Percentiles rank a stretch among this genome's conserved stretches.
These are phyloP conservation scores for Macrosoma leucophasiata DNA, from an alignment of 2,888 invertebrate species.

Conservation along the genomic window DNA sequence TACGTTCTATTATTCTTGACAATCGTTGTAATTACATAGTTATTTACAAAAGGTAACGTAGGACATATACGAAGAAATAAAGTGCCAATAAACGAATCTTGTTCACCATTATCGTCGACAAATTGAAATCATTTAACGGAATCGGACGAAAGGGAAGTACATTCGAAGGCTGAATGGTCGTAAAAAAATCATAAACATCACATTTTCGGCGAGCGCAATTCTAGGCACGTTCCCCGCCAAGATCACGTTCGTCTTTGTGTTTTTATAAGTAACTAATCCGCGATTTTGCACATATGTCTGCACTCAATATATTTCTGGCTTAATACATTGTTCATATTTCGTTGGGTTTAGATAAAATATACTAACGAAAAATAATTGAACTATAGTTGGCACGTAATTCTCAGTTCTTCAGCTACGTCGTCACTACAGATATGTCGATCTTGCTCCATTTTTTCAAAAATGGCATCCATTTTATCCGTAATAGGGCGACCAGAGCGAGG, in stretches of 20 bases:
- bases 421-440: not conserved
- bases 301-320: conserved; percentile 47
- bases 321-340: conserved; percentile 56
- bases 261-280: conserved; percentile 49
- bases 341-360: conserved; percentile 37
- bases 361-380: conserved; percentile 55
- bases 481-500: not conserved
- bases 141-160: conserved; percentile 26
- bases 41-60: too few relatives aligned
- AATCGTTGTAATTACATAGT: too few relatives aligned
- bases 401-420: conserved; percentile 4
- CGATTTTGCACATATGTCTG: conserved; percentile 32
- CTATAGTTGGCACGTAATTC: conserved; percentile 8
- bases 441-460: not conserved
- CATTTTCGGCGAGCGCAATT: conserved; percentile 37
- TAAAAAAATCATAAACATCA: conserved; percentile 53
- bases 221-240: conserved; percentile 43
- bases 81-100: too few relatives aligned
- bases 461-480: not conserved
- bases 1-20: too few relatives aligned
- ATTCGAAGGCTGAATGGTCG: conserved; percentile 32
- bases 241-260: conserved; percentile 52
- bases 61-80: too few relatives aligned
- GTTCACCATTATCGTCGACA: conserved; percentile 16
- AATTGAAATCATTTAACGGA: conserved; percentile 29